Percentiles rank a stretch among this genome's conserved stretches.
Evolutionary conservation across 2,888 invertebrate genomes (phyloP).

Genomic region (Athrips mouffetella): DNA sequence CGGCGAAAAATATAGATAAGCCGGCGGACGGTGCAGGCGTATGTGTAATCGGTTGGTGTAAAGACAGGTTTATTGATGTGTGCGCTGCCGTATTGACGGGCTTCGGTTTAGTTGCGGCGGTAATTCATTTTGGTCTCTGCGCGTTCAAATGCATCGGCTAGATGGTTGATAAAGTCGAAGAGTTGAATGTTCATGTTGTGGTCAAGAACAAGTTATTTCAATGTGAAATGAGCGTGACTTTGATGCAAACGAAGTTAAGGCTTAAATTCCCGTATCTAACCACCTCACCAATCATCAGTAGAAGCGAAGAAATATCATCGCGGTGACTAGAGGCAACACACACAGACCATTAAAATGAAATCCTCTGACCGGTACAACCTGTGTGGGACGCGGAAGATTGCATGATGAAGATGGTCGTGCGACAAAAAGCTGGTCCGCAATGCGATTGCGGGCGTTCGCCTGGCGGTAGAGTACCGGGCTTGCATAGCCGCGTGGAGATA

Average conservation of each 20-base stretch:
- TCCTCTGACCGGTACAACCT: conserved; percentile 12
- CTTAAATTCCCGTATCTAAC: too few species aligned
- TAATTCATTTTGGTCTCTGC: neutral
- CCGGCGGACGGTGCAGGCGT: conserved; percentile 25
- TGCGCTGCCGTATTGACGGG: conserved; percentile 4
- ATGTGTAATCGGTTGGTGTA: conserved; percentile 16
- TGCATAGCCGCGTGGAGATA: conserved; percentile 52
- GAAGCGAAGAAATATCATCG: conserved; percentile 5
- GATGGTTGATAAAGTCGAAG: too few species aligned
- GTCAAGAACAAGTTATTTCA: neutral
- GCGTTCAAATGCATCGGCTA: too few species aligned
- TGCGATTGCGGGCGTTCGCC: conserved; percentile 70
- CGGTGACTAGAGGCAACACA: neutral
- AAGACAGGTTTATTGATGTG: conserved; percentile 17
- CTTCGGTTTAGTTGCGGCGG: neutral
- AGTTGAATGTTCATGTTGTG: too few species aligned
- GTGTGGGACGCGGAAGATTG: conserved; percentile 17
- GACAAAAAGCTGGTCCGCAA: conserved; percentile 51
- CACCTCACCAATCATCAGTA: conserved; percentile 12
- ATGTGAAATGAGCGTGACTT: too few species aligned
- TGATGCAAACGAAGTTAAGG: too few species aligned
- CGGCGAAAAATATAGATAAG: conserved; percentile 58
- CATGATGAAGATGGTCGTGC: conserved; percentile 19
- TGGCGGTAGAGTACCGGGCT: conserved; percentile 69
- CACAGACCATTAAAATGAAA: conserved; percentile 10